A percentile compares a stretch with the other conserved stretches of the same genome.
phyloP scores from a whole-genome alignment of 2,888 invertebrate genomes.

The Lampropteryx suffumata region DNA sequence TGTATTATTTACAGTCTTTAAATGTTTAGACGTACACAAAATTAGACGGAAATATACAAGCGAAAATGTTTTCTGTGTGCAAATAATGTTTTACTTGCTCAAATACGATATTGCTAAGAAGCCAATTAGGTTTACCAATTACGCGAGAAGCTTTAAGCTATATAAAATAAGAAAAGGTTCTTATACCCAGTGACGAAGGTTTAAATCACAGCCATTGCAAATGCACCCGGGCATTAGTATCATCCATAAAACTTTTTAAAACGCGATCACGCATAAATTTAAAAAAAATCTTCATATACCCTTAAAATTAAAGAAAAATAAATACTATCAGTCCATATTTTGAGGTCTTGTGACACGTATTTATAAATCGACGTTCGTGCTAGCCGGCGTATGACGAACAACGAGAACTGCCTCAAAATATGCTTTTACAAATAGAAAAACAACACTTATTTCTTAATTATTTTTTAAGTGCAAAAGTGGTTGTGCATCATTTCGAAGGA shows the following conservation, averaged over 20 bases:
- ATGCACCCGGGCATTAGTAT: conserved; percentile 72
- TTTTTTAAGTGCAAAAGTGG: conserved; percentile 53
- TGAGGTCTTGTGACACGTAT: conserved; percentile 59
- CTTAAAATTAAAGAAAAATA: conserved; percentile 36
- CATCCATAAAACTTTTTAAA: conserved; percentile 59
- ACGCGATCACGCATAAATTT: conserved; percentile 40
- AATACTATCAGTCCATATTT: conserved; percentile 48
- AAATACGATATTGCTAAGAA: conserved; percentile 8
- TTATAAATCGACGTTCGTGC: conserved; percentile 55
- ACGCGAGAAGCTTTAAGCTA: conserved; percentile 46
- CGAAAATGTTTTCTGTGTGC: background rate
- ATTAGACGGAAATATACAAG: background rate
- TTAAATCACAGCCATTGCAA: conserved; percentile 74
- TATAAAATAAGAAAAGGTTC: conserved; percentile 37
- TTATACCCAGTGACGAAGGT: conserved; percentile 72
- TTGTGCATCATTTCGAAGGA: conserved; percentile 68
- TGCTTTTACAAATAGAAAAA: conserved; percentile 23
- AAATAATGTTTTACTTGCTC: conserved; percentile 3
- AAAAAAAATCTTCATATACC: background rate
- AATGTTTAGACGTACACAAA: too few relatives aligned
- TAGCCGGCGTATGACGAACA: conserved; percentile 53
- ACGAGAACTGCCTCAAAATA: conserved; percentile 5
- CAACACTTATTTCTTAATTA: conserved; percentile 53
- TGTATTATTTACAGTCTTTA: too few relatives aligned
- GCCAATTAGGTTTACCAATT: conserved; percentile 14